Conservation (phyloP, 2,797 vertebrate genomes). For the Amphiprion clarkii region DNA sequence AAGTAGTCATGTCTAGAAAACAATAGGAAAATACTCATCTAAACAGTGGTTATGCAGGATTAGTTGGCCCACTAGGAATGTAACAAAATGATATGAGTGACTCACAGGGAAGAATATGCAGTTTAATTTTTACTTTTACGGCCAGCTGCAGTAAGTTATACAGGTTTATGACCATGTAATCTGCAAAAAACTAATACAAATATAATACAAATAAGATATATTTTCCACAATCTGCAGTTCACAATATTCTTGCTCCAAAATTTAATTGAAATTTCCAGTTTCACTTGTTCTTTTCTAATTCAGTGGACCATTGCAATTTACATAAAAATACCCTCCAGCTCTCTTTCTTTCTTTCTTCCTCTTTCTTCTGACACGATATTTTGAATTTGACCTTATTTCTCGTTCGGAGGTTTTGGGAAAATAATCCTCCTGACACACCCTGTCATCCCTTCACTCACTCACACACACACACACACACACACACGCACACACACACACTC, state of each 20-base stretch:
- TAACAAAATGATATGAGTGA: not conserved
- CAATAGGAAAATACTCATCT: not conserved
- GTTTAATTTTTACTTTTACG: not conserved
- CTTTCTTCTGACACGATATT: slow-evolving; percentile 39
- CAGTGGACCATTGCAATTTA: slow-evolving; percentile 41
- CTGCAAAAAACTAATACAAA: not conserved
- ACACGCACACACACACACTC: not conserved
- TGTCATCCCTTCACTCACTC: slow-evolving; percentile 61
- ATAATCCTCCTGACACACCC: slow-evolving; percentile 65
- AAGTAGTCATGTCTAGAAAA: not conserved
- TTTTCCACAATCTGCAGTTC: not conserved
- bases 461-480: slow-evolving; percentile 15
- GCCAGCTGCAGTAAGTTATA: not conserved
- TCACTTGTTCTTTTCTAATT: slow-evolving; percentile 40
- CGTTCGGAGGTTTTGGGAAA: slow-evolving; percentile 58
- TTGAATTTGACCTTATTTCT: slow-evolving; percentile 74
- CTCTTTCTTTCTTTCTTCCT: slow-evolving; percentile 5
- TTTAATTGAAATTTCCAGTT: slow-evolving; percentile 12
- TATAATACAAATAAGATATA: not conserved
- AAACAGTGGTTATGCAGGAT: not conserved
- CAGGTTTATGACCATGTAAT: not conserved
- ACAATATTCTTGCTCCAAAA: not conserved
- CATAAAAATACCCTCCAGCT: slow-evolving; percentile 61
- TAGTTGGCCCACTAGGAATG: not conserved
- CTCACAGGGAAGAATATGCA: not conserved